Base-by-base conservation (phyloP, 2,888 invertebrate species). In the Campaea margaritaria region DNA sequence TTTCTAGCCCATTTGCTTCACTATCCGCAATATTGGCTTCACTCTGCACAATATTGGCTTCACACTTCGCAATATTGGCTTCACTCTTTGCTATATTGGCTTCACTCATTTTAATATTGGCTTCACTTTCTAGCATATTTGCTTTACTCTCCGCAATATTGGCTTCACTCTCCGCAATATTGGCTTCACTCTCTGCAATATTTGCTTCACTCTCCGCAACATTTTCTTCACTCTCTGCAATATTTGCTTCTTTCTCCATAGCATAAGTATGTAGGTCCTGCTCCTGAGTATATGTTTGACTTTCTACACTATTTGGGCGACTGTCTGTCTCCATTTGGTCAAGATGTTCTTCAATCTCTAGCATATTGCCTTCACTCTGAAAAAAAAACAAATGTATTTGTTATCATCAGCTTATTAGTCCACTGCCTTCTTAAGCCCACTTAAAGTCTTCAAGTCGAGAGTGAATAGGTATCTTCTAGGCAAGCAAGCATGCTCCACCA, bases 1-100 rank as follows among this genome's bases (percentile, higher is more conserved):
- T 42, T 5, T 55, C 47, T 4, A 14, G 4, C 31, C 11, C 27
- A 16, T 47, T 27, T 36, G 16, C 21, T 41, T 34, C 45, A n/a
- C 1, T 42, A 0, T 52, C 38, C 8, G 15, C 27, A 2, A 31
- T 12, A 2, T 45, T 28, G 15, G 13, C 16, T 16, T 28, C 13
- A 28, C 34, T 16, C 31, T 31, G 7, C 1, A 31, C 8, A 7
- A 31, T 9, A 7, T 31, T 31, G 7, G 7, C 5, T 31, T 31
- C 8, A 31, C 16, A 3, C 2, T 21, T 5, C 21, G 5, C 5
- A 9, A 9, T 42, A 34, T 21, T 41, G 7, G 14, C 47, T 10
- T 39, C 13, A 21, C 21, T 21, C 21, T 21, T 5, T 9, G 8
- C 16, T 11, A 9, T 42, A 42, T 21, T 47, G 7, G 14, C 47